phyloP scores from a whole-genome alignment of 2,888 invertebrate species.

The Cerastis leucographa region DNA sequence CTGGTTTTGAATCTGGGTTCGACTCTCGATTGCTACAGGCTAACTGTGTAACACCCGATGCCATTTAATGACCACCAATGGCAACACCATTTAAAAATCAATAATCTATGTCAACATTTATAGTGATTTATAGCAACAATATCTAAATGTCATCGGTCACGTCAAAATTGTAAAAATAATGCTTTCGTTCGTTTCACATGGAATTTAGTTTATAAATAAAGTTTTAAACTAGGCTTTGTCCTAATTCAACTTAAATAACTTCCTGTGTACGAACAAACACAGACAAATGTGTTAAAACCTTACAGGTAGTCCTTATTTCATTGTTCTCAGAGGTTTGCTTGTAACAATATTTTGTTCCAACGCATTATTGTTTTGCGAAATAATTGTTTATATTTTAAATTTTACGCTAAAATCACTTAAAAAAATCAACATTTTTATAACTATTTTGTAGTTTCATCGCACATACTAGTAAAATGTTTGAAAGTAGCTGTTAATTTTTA shows the following conservation, averaged over 20 bases:
- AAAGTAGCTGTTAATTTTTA: constrained; percentile 14
- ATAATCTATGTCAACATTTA: constrained; percentile 17
- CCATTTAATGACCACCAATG: neutral
- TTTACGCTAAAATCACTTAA: neutral
- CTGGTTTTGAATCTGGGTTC: no score
- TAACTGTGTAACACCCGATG: no score
- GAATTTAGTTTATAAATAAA: constrained; percentile 61
- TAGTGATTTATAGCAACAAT: constrained; percentile 52
- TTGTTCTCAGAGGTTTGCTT: constrained; percentile 47
- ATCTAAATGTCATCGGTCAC: constrained; percentile 45
- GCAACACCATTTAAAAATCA: constrained; percentile 35
- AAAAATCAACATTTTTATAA: neutral
- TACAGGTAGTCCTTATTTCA: constrained; percentile 15
- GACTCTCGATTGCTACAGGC: neutral
- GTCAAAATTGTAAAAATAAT: constrained; percentile 68
- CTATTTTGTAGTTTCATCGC: neutral
- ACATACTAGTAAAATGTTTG: neutral
- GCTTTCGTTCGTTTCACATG: constrained; percentile 62
- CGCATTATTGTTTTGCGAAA: constrained; percentile 31
- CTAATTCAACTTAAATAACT: constrained; percentile 35
- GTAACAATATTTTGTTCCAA: constrained; percentile 43
- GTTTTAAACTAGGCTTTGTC: constrained; percentile 33
- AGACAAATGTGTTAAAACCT: constrained; percentile 30
- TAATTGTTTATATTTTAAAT: constrained; percentile 23
- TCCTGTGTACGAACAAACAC: neutral